Base-by-base conservation (phyloP, 2,113 vertebrate species). In the Rhagologus leucostigma region DNA sequence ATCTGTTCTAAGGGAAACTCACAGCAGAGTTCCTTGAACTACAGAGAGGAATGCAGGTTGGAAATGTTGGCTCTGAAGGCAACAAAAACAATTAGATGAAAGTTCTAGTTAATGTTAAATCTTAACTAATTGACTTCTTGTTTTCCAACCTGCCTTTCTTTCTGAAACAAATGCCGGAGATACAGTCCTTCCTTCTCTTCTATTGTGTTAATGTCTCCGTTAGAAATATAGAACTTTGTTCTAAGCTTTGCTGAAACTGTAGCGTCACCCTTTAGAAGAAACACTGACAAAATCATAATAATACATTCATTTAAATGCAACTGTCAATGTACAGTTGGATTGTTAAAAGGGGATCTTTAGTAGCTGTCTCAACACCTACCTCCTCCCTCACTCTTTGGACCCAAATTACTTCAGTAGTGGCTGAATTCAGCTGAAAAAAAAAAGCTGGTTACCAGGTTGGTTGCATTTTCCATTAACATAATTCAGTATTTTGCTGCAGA, bases 31-130 rank as follows among this genome's bases (percentile, higher is more conserved):
- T 41, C 50, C 93, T 95, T 96, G 30, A 90, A 75, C 74, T 86
- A 32, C 13, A 44, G 35, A 80, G 50, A 68, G 30, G 35, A 89
- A 56, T 35, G 32, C 6, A 53, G 13, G 24, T 73, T 73, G 93
- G 80, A 92, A 94, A 95, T 87, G 42, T 65, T 76, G 73, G n/a
- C 75, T 95, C 59, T 71, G 55, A 89, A 87, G 47, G 59, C 49
- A 96, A 63, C n/a, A 88, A 87, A 92, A 91, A 35, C 78, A 90
- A 89, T 71, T 64, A 84, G 60, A 87, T 84, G 49, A 71, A 93
- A 93, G 62, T 92, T 95, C 60, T 68, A 84, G 52, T 71, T 86
- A 80, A 89, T 52, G 49, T 60, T 92, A 92, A 71, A 78, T 86
- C 52, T 92, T 81, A 64, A 60, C 60, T 75, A 88, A 84, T 56